Conservation (phyloP, 2,113 vertebrate species). For the Stegostoma tigrinum region DNA sequence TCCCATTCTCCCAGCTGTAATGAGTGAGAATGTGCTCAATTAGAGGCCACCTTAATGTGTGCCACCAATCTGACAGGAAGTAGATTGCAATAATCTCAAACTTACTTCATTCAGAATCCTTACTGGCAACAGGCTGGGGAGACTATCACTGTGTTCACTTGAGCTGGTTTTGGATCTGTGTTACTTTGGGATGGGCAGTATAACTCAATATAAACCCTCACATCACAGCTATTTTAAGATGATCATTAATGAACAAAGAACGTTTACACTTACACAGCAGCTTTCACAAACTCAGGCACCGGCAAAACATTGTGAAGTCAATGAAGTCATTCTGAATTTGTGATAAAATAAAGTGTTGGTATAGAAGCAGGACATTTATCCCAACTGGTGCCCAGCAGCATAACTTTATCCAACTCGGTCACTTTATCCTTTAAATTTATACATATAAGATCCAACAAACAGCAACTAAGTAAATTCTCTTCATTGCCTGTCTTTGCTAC, state of each 20-base stretch:
- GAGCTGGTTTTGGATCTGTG: not conserved
- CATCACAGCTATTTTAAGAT: not conserved
- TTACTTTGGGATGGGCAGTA: not conserved
- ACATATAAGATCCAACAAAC: not conserved
- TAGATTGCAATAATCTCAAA: not conserved
- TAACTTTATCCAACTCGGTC: not conserved
- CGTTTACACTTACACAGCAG: not conserved
- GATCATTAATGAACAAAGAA: not conserved
- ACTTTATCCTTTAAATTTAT: not conserved
- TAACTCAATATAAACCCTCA: not conserved
- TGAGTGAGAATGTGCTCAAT: not conserved
- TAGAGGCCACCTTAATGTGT: not conserved
- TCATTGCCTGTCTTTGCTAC: not conserved
- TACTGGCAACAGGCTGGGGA: not conserved
- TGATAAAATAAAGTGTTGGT: not conserved
- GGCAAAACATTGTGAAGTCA: not conserved
- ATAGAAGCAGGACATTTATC: not conserved
- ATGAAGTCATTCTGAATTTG: not conserved
- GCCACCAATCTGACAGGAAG: not conserved
- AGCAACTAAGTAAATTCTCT: not conserved
- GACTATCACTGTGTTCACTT: not conserved
- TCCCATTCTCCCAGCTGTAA: not conserved
- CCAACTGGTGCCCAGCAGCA: not conserved
- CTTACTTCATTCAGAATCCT: not conserved
- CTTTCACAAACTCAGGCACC: not conserved